These are phyloP conservation scores for Nannoperca obscura DNA, from an alignment of 2,797 vertebrate genomes.

Conservation along the genomic window DNA sequence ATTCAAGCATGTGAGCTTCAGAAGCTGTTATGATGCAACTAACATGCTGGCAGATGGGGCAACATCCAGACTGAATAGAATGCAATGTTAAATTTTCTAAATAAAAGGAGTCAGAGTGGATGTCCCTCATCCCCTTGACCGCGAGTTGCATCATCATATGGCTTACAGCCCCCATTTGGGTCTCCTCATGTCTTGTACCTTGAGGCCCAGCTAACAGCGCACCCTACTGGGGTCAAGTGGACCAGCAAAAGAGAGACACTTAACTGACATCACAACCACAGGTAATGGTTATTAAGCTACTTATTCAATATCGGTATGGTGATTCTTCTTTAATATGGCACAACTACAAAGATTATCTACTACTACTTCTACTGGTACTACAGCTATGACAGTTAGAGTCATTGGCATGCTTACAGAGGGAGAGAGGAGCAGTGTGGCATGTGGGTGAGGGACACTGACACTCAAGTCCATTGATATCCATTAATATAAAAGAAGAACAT, in stretches of 20 bases:
- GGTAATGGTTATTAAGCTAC: constrained; percentile 47
- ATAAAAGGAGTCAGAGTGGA: constrained; percentile 56
- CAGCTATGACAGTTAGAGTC: constrained; percentile 80
- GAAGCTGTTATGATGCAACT: constrained; percentile 79
- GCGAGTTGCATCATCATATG: constrained; percentile 80
- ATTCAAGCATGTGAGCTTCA: constrained; percentile 66
- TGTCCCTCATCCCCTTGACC: constrained; percentile 65
- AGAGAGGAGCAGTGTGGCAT: constrained; percentile 89
- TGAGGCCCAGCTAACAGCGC: constrained; percentile 79
- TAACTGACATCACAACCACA: constrained; percentile 75
- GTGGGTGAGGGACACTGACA: constrained; percentile 89
- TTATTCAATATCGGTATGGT: constrained; percentile 40
- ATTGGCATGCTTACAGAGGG: constrained; percentile 85
- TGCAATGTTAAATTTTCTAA: neutral
- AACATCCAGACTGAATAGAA: constrained; percentile 62
- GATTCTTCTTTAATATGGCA: constrained; percentile 26
- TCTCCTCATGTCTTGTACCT: constrained; percentile 68
- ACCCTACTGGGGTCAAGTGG: constrained; percentile 82
- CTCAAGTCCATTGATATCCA: constrained; percentile 89
- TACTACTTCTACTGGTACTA: constrained; percentile 65
- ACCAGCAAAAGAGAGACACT: constrained; percentile 82
- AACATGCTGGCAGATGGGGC: constrained; percentile 71
- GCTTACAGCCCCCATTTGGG: constrained; percentile 74
- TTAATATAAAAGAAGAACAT: constrained; percentile 88
- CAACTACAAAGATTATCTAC: constrained; percentile 41